These are phyloP conservation scores for Geophilus truncorum DNA, from an alignment of 2,888 invertebrate genomes.

Conservation along the genomic window DNA sequence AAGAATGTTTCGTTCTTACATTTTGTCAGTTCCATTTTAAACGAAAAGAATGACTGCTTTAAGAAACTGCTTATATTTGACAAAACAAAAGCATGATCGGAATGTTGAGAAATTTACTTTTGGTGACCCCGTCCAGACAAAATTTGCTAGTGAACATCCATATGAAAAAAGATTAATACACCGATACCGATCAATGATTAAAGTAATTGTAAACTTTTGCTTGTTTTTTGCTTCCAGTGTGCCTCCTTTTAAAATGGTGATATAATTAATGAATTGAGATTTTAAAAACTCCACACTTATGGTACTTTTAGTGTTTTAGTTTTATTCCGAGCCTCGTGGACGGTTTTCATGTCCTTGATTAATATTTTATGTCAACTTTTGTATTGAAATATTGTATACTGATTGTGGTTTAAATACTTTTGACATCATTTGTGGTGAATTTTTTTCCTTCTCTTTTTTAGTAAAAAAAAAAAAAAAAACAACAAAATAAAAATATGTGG, in stretches of 20 bases:
- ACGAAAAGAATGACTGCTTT: no score
- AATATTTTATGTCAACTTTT: background rate
- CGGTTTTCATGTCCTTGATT: conserved; percentile 1
- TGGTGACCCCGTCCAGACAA: background rate
- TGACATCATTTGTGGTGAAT: conserved; percentile 18
- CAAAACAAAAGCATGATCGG: background rate
- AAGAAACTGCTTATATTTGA: background rate
- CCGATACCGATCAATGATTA: background rate
- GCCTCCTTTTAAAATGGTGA: background rate
- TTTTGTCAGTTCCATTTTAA: background rate
- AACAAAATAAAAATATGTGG: background rate
- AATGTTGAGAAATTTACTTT: background rate
- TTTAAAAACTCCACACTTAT: no score
- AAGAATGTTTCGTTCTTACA: background rate
- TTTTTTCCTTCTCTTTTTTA: background rate
- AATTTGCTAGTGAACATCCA: background rate
- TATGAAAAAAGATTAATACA: background rate
- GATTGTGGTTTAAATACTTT: background rate
- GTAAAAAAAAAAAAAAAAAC: background rate
- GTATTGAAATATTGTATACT: background rate
- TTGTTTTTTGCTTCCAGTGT: conserved; percentile 9
- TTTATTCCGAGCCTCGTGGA: background rate
- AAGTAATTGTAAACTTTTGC: background rate
- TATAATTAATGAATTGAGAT: background rate
- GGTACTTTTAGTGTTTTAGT: background rate